These are phyloP conservation scores for Crioceris asparagi DNA, from an alignment of 2,888 invertebrate genomes.

Conservation along the genomic window DNA sequence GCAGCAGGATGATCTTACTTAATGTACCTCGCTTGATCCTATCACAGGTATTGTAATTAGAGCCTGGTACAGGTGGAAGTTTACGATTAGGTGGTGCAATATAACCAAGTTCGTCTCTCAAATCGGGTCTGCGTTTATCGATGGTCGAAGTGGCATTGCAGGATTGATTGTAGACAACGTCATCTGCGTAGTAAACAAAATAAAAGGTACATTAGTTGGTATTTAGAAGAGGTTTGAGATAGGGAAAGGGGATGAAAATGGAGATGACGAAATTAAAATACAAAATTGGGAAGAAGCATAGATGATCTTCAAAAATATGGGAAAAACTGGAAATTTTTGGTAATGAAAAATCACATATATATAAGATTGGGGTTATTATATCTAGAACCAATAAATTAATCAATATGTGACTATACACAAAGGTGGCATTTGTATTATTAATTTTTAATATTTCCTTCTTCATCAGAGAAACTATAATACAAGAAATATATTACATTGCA, in stretches of 20 bases:
- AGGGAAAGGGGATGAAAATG: conserved; percentile 4
- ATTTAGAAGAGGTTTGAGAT: conserved; percentile 2
- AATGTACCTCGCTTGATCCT: conserved; percentile 88
- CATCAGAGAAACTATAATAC: too few species aligned
- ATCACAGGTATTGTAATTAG: conserved; percentile 89
- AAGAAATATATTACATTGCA: too few species aligned
- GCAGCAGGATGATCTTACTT: conserved; percentile 51
- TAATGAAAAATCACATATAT: too few species aligned
- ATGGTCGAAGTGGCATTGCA: conserved; percentile 51
- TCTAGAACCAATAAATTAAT: too few species aligned
- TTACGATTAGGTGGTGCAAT: conserved; percentile 89
- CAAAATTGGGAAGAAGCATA: neutral
- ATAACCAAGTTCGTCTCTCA: conserved; percentile 83
- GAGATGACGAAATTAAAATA: too few species aligned
- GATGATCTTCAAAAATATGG: too few species aligned
- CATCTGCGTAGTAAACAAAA: conserved; percentile 47
- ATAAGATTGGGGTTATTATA: too few species aligned
- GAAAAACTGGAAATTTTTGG: too few species aligned
- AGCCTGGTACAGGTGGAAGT: conserved; percentile 84
- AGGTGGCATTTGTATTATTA: too few species aligned
- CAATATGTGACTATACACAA: too few species aligned
- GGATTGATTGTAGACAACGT: conserved; percentile 84
- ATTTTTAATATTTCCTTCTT: too few species aligned
- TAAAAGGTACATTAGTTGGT: conserved; percentile 1
- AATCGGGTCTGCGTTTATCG: conserved; percentile 72